A percentile compares a stretch with the other conserved stretches of the same genome.
phyloP scores from a whole-genome alignment of 2,113 vertebrate genomes.

The Lamprotornis superbus region DNA sequence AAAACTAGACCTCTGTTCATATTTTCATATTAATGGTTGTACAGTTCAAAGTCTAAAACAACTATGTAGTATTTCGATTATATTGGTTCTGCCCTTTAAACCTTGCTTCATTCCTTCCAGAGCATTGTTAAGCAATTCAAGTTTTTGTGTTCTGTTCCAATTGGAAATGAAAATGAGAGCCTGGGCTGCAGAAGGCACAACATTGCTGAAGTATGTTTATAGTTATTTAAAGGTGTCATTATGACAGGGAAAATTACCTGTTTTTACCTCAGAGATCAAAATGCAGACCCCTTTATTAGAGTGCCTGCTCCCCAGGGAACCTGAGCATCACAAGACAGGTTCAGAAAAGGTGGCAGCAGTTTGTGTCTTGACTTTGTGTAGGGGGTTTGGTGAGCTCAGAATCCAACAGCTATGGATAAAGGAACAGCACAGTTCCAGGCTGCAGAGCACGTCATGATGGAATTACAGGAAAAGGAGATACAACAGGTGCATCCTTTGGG shows the following conservation, averaged over 20 bases:
- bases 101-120: background rate
- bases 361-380: background rate
- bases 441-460: background rate
- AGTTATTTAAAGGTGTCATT: background rate
- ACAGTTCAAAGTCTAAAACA: background rate
- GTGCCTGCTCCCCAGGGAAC: background rate
- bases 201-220: background rate
- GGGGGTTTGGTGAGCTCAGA: background rate
- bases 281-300: background rate
- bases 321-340: background rate
- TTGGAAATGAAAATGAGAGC: background rate
- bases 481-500: background rate
- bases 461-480: background rate
- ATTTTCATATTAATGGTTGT: background rate
- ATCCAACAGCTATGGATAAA: background rate
- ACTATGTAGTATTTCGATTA: background rate
- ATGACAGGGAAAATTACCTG: background rate
- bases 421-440: background rate
- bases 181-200: background rate
- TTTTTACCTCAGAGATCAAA: background rate
- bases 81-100: background rate
- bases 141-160: background rate
- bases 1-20: background rate
- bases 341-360: background rate
- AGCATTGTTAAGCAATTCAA: background rate